Base-by-base conservation (phyloP, 2,113 vertebrate species). In the Ceratotherium simum region DNA sequence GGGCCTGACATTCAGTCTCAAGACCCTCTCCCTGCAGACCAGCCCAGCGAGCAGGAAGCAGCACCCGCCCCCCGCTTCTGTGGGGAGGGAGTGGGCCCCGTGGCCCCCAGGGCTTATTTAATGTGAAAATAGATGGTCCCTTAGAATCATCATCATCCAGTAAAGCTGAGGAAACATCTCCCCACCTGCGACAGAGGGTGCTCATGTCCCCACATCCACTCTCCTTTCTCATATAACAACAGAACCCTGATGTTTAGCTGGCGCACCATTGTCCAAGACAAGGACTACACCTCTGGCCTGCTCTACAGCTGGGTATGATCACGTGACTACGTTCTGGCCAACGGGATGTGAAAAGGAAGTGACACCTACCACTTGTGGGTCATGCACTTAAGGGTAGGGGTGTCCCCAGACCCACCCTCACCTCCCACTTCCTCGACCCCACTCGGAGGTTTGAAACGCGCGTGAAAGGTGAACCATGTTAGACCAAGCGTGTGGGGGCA, bases 41-140 rank as follows among this genome's bases (percentile, higher is more conserved):
- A 18, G 33, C 31, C 42, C 23, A 6, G 20, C 3, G 29, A 69
- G 62, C 20, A 21, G n/a, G 27, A 56, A 56, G 51, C 42, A 10
- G 10, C 75, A 62, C 20, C 36, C 23, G 21, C 39, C 29, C 39
- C 72, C 39, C n/a, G 33, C 72, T 51, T 33, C 79, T 80, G 8
- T 72, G 0, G 3, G 51, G 51, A 54, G 14, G 51, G 13, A 11
- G 2, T 1, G 8, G 42, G 54, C 46, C 60, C 69, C 0, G 21
- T 23, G 0, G 18, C 9, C 60, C 18, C 42, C 36, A 4, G 18
- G 3, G 23, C 23, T 51, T 25, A 48, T 11, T 29, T 14, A 60
- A 73, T 17, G 5, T 31, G 29, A n/a, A 46, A n/a, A 62, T 1
- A 65, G 31, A 27, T 21, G 7, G 58, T 36, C 72, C 72, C n/a